Conservation (phyloP, 2,888 invertebrate species). For the Drosophila buzzatii region DNA sequence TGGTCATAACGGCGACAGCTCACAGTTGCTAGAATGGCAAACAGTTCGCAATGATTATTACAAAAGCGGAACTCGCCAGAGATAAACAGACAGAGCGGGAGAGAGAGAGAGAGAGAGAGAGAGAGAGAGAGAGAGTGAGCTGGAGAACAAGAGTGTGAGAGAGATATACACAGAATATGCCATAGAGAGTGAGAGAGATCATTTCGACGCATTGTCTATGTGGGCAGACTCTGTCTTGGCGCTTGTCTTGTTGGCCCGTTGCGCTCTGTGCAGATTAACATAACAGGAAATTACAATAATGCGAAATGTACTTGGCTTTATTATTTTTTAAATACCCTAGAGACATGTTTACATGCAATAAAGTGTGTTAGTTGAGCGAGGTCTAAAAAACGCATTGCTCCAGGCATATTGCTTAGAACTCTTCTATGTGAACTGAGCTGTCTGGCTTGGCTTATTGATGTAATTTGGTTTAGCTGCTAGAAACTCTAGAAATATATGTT, state of each 20-base stretch:
- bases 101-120: background rate
- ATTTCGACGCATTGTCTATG: conserved; percentile 37
- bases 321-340: conserved; percentile 10
- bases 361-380: background rate
- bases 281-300: conserved; percentile 52
- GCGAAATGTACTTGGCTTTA: conserved; percentile 18
- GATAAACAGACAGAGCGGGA: conserved; percentile 1
- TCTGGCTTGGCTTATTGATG: background rate
- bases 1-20: conserved; percentile 68
- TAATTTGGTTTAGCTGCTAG: background rate
- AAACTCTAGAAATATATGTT: too few species aligned
- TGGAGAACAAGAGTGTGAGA: background rate
- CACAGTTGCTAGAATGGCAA: conserved; percentile 40
- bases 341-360: background rate
- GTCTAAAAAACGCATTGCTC: background rate
- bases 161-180: background rate
- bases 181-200: conserved; percentile 10
- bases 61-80: conserved; percentile 63
- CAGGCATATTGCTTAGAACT: background rate
- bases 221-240: conserved; percentile 42
- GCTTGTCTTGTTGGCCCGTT: background rate
- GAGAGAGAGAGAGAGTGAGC: background rate
- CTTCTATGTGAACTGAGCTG: background rate
- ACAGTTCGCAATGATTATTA: conserved; percentile 43
- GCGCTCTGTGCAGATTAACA: conserved; percentile 39